Evolutionary conservation across 1,140 invertebrate genomes (phyloP).

Genomic region (Macrotrachela quadricornifera): DNA sequence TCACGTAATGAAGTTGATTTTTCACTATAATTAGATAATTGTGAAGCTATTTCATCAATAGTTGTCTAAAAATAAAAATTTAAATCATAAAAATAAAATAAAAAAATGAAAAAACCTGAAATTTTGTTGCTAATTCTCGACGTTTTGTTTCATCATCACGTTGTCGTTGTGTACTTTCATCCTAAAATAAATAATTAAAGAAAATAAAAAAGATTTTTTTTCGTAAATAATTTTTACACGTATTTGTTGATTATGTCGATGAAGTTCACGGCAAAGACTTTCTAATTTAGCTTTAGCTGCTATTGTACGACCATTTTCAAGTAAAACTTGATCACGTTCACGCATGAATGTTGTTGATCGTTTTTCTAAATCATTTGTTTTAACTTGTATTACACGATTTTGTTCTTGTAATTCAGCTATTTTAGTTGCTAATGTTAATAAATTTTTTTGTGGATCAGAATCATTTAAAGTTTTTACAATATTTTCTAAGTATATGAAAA

Average conservation of each 20-base stretch:
- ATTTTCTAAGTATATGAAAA: too few relatives aligned
- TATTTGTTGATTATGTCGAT: slow-evolving; percentile 66
- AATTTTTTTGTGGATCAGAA: too few relatives aligned
- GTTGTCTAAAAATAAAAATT: slow-evolving; percentile 38
- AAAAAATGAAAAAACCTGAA: slow-evolving; percentile 33
- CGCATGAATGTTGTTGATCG: too few relatives aligned
- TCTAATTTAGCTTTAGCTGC: slow-evolving; percentile 58
- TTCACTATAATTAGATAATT: slow-evolving; percentile 64
- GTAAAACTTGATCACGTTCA: too few relatives aligned
- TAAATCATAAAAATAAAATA: too few relatives aligned
- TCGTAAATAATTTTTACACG: slow-evolving; percentile 39
- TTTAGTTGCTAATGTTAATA: too few relatives aligned
- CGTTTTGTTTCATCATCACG: slow-evolving; percentile 65
- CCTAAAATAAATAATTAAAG: slow-evolving; percentile 29
- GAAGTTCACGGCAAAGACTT: slow-evolving; percentile 62
- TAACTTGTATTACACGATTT: too few relatives aligned
- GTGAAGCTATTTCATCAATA: slow-evolving; percentile 52
- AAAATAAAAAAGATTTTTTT: too few relatives aligned
- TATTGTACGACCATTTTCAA: slow-evolving; percentile 17
- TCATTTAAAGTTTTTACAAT: too few relatives aligned
- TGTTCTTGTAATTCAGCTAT: too few relatives aligned
- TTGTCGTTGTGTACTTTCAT: slow-evolving; percentile 54
- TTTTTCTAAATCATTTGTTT: too few relatives aligned
- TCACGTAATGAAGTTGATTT: slow-evolving; percentile 60
- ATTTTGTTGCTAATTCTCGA: slow-evolving; percentile 61